A percentile compares a stretch with the other conserved stretches of the same genome.
Evolutionary conservation across 2,888 invertebrate species (phyloP).

Genomic region (Tenthredo mesomela): DNA sequence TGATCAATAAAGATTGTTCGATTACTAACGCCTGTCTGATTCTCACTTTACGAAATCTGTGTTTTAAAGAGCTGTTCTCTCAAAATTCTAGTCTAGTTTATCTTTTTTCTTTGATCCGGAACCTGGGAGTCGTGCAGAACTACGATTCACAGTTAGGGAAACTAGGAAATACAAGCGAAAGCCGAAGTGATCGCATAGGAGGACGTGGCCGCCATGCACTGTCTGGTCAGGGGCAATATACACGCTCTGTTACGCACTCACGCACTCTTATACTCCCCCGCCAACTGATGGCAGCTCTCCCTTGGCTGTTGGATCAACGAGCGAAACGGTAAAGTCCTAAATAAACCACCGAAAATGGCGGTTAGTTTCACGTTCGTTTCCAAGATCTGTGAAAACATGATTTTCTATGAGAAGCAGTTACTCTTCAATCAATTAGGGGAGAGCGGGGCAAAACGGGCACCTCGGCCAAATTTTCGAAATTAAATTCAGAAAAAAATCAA

Average conservation of each 20-base stretch:
- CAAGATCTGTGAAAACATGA: background rate
- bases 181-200: constrained; percentile 59
- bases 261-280: constrained; percentile 51
- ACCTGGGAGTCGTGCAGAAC: background rate
- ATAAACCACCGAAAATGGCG: background rate
- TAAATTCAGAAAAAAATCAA: no score
- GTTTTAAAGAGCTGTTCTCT: background rate
- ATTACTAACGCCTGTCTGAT: background rate
- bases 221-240: constrained; percentile 56
- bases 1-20: background rate
- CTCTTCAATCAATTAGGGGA: background rate
- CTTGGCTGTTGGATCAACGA: background rate
- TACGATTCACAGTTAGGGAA: constrained; percentile 10
- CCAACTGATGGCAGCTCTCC: background rate
- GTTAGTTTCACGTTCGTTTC: background rate
- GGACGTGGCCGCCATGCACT: constrained; percentile 62
- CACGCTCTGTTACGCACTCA: constrained; percentile 63
- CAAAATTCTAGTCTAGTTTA: background rate
- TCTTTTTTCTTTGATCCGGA: no score
- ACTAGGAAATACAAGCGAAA: constrained; percentile 51
- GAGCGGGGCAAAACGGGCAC: no score
- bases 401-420: background rate
- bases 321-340: constrained; percentile 8
- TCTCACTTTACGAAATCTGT: background rate
- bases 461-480: no score